Percentiles rank a stretch among this genome's conserved stretches.
phyloP scores from a whole-genome alignment of 2,797 vertebrate species.

The Helostoma temminkii region DNA sequence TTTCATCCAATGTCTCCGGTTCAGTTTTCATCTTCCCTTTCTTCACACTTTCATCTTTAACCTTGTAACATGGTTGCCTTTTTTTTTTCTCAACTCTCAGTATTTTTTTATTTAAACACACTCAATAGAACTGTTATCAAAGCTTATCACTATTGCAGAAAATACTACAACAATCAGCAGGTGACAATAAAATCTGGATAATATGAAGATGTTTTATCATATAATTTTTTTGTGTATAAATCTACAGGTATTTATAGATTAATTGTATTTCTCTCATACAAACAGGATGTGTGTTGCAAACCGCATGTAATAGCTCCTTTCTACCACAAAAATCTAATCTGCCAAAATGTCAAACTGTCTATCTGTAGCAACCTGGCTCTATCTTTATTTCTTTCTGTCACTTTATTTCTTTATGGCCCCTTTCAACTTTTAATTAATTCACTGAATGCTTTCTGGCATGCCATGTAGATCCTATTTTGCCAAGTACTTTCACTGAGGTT shows the following conservation, averaged over 20 bases:
- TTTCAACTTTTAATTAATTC: conserved; percentile 69
- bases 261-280: not conserved
- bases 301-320: not conserved
- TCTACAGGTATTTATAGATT: not conserved
- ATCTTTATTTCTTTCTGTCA: conserved; percentile 29
- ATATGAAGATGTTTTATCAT: not conserved
- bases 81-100: not conserved
- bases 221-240: too few species aligned
- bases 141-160: not conserved
- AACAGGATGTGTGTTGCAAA: not conserved
- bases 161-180: not conserved
- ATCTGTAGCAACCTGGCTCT: conserved; percentile 25
- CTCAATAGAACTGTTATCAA: not conserved
- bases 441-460: conserved; percentile 49
- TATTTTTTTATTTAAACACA: conserved; percentile 7
- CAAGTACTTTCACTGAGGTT: conserved; percentile 44
- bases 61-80: conserved; percentile 9
- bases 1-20: conserved; percentile 36
- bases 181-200: not conserved
- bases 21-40: too few species aligned
- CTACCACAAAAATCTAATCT: conserved; percentile 15
- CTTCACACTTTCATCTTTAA: conserved; percentile 18
- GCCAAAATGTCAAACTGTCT: not conserved
- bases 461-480: conserved; percentile 54
- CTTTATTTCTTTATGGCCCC: conserved; percentile 26